phyloP scores from a whole-genome alignment of 2,113 vertebrate species.

The Austrofundulus limnaeus region DNA sequence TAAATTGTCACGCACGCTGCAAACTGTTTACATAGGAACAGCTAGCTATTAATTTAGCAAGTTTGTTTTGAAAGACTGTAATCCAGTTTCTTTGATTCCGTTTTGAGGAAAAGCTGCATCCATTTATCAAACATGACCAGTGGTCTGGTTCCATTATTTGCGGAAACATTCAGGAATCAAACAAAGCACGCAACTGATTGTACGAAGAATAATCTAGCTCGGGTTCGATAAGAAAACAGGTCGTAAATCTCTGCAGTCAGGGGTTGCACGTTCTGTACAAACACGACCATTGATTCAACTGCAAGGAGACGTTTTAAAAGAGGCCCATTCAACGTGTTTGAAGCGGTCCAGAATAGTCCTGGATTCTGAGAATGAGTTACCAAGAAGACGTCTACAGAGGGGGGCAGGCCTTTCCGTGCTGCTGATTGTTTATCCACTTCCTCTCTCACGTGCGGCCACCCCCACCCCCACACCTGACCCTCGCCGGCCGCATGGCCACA shows the following conservation, averaged over 20 bases:
- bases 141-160: background rate
- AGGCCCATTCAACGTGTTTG: no score
- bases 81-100: conserved; percentile 15
- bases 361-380: no score
- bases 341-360: no score
- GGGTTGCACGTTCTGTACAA: background rate
- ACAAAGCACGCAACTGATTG: conserved; percentile 1
- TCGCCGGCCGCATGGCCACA: conserved; percentile 38
- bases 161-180: conserved; percentile 19
- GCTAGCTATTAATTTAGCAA: conserved; percentile 15
- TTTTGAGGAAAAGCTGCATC: conserved; percentile 8
- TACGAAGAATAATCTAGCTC: background rate
- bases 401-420: conserved; percentile 48
- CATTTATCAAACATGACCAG: background rate
- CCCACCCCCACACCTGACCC: conserved; percentile 38
- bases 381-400: conserved; percentile 8
- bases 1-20: conserved; percentile 30
- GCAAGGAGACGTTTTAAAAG: no score
- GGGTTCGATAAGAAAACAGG: conserved; percentile 2
- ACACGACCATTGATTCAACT: background rate
- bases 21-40: conserved; percentile 28
- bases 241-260: background rate
- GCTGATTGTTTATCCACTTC: conserved; percentile 73
- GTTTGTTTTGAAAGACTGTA: conserved; percentile 33
- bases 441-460: conserved; percentile 60